Conservation (phyloP, 2,797 vertebrate genomes). For the Fringilla coelebs region DNA sequence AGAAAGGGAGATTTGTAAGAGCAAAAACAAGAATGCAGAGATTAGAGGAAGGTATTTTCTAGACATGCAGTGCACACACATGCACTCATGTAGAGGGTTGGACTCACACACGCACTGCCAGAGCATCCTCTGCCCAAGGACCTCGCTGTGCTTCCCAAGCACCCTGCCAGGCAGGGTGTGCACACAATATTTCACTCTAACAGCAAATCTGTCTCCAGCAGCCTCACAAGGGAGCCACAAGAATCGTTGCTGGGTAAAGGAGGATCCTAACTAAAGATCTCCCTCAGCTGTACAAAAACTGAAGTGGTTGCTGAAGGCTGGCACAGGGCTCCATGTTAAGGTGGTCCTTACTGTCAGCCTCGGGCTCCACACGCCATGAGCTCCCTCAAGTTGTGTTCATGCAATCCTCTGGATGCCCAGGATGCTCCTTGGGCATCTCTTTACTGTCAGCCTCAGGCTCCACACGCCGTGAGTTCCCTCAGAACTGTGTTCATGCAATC, state of each 20-base stretch:
- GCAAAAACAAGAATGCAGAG: neutral
- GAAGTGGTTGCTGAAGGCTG: neutral
- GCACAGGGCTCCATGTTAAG: neutral
- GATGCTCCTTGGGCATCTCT: too few relatives aligned
- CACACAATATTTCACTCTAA: slow-evolving; percentile 16
- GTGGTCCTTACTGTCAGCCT: neutral
- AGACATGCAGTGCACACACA: neutral
- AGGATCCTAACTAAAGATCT: slow-evolving; percentile 25
- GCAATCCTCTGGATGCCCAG: neutral
- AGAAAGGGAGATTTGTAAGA: slow-evolving; percentile 34
- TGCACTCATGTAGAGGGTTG: neutral
- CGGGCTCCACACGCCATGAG: neutral
- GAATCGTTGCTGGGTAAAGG: slow-evolving; percentile 28
- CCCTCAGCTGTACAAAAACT: neutral
- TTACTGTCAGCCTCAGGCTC: neutral
- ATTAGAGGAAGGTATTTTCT: neutral
- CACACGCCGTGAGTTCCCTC: neutral
- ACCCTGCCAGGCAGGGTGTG: neutral
- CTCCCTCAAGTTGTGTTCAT: neutral
- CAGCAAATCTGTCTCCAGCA: neutral
- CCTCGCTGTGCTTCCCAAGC: neutral
- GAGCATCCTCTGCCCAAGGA: neutral
- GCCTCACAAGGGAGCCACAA: slow-evolving; percentile 26
- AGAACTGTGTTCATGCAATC: neutral
- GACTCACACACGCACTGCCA: neutral